phyloP scores from a whole-genome alignment of 2,888 invertebrate species.

The Mycogona germanica region DNA sequence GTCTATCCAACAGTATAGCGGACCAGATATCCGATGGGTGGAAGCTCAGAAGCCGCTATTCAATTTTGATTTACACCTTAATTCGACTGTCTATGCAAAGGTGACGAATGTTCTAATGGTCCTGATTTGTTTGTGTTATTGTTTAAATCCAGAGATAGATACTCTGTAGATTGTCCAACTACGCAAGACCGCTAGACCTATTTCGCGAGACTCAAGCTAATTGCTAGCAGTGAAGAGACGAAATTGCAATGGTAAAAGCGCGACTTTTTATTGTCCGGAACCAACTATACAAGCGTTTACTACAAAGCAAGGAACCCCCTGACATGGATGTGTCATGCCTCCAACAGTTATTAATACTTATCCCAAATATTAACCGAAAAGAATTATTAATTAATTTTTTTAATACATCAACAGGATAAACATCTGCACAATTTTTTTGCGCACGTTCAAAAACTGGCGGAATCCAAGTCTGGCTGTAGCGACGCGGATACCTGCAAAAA shows the following conservation, averaged over 20 bases:
- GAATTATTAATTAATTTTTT: constrained; percentile 7
- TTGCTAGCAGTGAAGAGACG: too few relatives aligned
- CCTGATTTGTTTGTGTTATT: neutral
- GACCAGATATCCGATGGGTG: constrained; percentile 87
- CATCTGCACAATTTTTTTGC: constrained; percentile 79
- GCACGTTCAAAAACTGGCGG: constrained; percentile 66
- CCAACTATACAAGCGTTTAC: too few relatives aligned
- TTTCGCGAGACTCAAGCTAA: too few relatives aligned
- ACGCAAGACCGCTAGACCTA: too few relatives aligned
- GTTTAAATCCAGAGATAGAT: neutral
- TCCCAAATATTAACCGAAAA: constrained; percentile 4
- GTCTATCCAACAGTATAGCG: constrained; percentile 63
- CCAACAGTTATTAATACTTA: constrained; percentile 7
- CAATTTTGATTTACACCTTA: constrained; percentile 64
- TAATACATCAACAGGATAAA: constrained; percentile 47
- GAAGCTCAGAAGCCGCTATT: constrained; percentile 83
- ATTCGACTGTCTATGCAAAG: constrained; percentile 78
- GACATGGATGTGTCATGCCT: too few relatives aligned
- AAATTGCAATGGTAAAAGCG: too few relatives aligned
- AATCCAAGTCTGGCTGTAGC: constrained; percentile 41
- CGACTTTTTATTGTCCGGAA: too few relatives aligned
- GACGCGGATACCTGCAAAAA: constrained; percentile 63
- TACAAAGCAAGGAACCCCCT: too few relatives aligned
- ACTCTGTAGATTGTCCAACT: neutral
- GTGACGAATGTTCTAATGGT: constrained; percentile 27